phyloP scores from a whole-genome alignment of 2,797 vertebrate species.

The Rhinogobio ventralis region DNA sequence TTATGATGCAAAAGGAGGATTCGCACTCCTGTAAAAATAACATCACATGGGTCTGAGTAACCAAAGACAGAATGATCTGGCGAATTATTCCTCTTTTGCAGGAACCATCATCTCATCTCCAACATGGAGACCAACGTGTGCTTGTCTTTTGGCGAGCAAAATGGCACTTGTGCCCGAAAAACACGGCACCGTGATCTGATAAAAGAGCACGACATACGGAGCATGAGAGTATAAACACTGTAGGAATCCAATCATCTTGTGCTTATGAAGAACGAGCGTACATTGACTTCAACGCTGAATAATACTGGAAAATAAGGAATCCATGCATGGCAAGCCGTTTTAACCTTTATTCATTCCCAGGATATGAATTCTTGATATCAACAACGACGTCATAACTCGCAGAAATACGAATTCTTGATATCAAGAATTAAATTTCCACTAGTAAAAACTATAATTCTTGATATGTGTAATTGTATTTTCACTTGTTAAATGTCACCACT shows the following conservation, averaged over 20 bases:
- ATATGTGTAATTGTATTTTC: too few species aligned
- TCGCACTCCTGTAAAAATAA: not conserved
- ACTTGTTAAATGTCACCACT: too few species aligned
- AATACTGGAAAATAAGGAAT: not conserved
- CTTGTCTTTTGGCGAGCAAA: conserved; percentile 46
- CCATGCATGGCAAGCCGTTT: not conserved
- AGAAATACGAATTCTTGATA: too few species aligned
- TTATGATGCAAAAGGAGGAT: not conserved
- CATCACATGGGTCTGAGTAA: not conserved
- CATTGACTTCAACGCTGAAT: not conserved
- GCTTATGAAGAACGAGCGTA: conserved; percentile 3
- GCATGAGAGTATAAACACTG: conserved; percentile 21
- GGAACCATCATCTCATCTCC: conserved; percentile 37
- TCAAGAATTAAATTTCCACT: too few species aligned
- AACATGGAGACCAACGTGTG: conserved; percentile 58
- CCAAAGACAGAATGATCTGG: not conserved
- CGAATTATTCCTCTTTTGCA: not conserved
- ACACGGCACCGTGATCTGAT: conserved; percentile 28
- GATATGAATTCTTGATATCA: too few species aligned
- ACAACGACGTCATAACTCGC: too few species aligned
- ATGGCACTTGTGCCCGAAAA: conserved; percentile 41
- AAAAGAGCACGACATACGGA: conserved; percentile 15
- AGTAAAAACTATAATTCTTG: too few species aligned
- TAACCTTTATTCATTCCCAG: too few species aligned
- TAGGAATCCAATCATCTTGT: conserved; percentile 16